Percentiles rank a stretch among this genome's conserved stretches.
Evolutionary conservation across 1,140 invertebrate species (phyloP).

Genomic region (Drosophila ohnishii): DNA sequence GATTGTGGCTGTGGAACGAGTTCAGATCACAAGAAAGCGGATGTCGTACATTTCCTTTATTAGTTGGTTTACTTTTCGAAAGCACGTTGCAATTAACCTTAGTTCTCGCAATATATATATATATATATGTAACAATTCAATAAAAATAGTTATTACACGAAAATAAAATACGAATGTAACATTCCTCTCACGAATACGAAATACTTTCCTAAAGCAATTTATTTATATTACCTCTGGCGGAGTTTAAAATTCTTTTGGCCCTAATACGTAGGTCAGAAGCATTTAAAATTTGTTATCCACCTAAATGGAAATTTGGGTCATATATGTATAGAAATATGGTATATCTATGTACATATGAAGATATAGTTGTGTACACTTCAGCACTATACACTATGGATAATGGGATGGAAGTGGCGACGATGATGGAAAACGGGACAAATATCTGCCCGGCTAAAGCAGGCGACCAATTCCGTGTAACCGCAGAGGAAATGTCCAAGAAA

Average conservation of each 20-base stretch:
- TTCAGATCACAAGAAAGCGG: too few species aligned
- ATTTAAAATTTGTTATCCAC: too few species aligned
- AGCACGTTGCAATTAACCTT: too few species aligned
- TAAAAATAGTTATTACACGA: too few species aligned
- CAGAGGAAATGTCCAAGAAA: slow-evolving; percentile 46
- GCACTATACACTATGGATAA: background rate
- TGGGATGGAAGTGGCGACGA: slow-evolving; percentile 4
- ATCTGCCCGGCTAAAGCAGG: slow-evolving; percentile 45
- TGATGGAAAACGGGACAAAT: slow-evolving; percentile 53
- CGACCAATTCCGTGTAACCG: slow-evolving; percentile 43
- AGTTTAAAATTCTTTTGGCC: slow-evolving; percentile 22
- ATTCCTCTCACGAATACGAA: too few species aligned
- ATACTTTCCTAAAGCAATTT: background rate
- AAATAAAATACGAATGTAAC: too few species aligned
- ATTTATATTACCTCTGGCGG: slow-evolving; percentile 9
- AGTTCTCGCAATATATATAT: too few species aligned
- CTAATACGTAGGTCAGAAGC: background rate
- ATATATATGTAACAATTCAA: too few species aligned
- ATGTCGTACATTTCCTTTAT: background rate
- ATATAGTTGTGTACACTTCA: too few species aligned
- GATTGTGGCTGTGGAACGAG: background rate
- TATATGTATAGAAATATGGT: too few species aligned
- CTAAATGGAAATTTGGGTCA: too few species aligned
- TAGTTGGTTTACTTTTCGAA: background rate
- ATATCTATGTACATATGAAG: too few species aligned